Evolutionary conservation across 2,888 invertebrate species (phyloP).

Genomic region (Campoplex capitator): DNA sequence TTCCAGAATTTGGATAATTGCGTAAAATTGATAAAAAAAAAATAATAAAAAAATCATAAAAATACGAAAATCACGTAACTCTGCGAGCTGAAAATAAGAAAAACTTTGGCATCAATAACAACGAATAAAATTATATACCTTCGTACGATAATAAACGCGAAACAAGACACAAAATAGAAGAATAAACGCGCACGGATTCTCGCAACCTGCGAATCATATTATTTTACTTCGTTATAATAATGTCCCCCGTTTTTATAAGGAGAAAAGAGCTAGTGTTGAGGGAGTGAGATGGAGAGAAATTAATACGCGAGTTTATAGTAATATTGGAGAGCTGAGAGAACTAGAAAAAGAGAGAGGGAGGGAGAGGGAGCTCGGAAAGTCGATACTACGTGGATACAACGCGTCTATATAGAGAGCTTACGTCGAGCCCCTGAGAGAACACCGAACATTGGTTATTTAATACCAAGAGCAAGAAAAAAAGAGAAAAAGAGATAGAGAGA

Average conservation of each 20-base stretch:
- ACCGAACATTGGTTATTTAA: conserved; percentile 64
- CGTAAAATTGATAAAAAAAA: too few relatives aligned
- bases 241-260: conserved; percentile 4
- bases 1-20: too few relatives aligned
- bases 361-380: conserved; percentile 54
- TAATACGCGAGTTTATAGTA: conserved; percentile 38
- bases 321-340: conserved; percentile 38
- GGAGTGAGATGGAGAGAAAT: conserved; percentile 37
- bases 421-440: conserved; percentile 37
- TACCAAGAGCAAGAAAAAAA: conserved; percentile 39
- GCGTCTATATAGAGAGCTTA: conserved; percentile 49
- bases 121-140: neutral
- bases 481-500: conserved; percentile 12
- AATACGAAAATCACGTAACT: too few relatives aligned
- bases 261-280: neutral
- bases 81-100: too few relatives aligned
- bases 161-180: neutral
- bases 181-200: neutral
- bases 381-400: conserved; percentile 59
- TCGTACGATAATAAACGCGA: neutral
- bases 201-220: conserved; percentile 46
- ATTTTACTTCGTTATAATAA: conserved; percentile 49
- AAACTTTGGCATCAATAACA: too few relatives aligned
- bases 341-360: neutral
- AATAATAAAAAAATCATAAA: too few relatives aligned